Evolutionary conservation across 1,140 invertebrate genomes (phyloP).

Genomic region (Aphaenogaster rudis): DNA sequence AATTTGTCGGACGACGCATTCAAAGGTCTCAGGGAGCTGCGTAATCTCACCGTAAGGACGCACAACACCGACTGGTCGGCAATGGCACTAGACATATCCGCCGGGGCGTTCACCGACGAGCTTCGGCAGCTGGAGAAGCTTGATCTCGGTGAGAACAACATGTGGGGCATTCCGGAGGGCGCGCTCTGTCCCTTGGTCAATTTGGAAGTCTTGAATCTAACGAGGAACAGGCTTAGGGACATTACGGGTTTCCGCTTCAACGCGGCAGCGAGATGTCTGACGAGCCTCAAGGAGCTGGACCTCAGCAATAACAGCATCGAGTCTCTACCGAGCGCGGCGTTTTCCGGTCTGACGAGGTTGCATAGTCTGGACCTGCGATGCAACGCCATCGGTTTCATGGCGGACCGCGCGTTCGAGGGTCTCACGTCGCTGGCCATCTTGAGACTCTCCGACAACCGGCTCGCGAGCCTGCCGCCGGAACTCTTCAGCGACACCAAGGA

Average conservation of each 20-base stretch:
- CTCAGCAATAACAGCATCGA: slow-evolving; percentile 94
- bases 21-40: slow-evolving; percentile 92
- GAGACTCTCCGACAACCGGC: slow-evolving; percentile 93
- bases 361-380: slow-evolving; percentile 89
- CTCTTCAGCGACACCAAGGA: slow-evolving; percentile 93
- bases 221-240: slow-evolving; percentile 93
- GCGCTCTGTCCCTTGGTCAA: slow-evolving; percentile 93
- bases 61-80: slow-evolving; percentile 96
- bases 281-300: slow-evolving; percentile 92
- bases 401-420: slow-evolving; percentile 94
- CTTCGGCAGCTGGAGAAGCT: slow-evolving; percentile 92
- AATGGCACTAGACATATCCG: slow-evolving; percentile 93
- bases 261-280: slow-evolving; percentile 89
- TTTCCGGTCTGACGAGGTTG: slow-evolving; percentile 90
- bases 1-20: slow-evolving; percentile 95
- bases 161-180: slow-evolving; percentile 94
- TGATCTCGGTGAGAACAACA: slow-evolving; percentile 95
- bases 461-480: slow-evolving; percentile 93
- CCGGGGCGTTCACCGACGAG: slow-evolving; percentile 92
- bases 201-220: slow-evolving; percentile 93
- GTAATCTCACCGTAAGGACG: slow-evolving; percentile 94
- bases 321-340: slow-evolving; percentile 91
- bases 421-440: slow-evolving; percentile 92
- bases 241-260: slow-evolving; percentile 92
- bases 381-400: slow-evolving; percentile 92